Conservation (phyloP, 2,113 vertebrate genomes). For the Microtus ochrogaster region DNA sequence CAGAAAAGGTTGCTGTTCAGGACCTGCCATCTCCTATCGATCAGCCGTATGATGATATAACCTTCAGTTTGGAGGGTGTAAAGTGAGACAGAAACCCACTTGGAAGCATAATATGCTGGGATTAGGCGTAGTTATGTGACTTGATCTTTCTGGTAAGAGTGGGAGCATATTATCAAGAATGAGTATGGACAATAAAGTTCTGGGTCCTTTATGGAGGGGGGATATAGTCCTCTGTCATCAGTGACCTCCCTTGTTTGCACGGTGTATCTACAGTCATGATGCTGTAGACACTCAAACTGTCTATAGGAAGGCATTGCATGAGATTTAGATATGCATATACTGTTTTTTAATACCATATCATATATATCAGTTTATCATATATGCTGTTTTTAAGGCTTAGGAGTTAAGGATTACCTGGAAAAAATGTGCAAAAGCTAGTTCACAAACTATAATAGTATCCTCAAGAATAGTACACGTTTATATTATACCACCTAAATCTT, state of each 20-base stretch:
- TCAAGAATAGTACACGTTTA: conserved; percentile 25
- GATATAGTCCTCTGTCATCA: background rate
- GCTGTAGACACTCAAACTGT: background rate
- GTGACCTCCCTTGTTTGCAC: background rate
- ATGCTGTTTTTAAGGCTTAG: no score
- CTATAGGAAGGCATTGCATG: background rate
- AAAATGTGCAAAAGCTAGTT: background rate
- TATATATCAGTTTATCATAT: no score
- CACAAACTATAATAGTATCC: background rate
- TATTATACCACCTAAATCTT: conserved; percentile 12
- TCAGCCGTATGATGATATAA: background rate
- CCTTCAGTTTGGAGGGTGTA: background rate
- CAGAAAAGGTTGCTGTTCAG: background rate
- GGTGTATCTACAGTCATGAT: background rate
- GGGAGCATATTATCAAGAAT: background rate
- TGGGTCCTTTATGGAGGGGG: background rate
- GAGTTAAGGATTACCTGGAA: no score
- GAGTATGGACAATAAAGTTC: background rate
- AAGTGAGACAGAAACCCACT: background rate
- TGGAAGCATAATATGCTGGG: background rate
- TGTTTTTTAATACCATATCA: no score
- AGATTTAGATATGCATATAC: background rate
- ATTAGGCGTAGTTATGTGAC: conserved; percentile 18
- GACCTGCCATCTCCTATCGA: conserved; percentile 40
- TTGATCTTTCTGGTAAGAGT: background rate